Base-by-base conservation (phyloP, 2,888 invertebrate species). In the Thymelicus lineola region DNA sequence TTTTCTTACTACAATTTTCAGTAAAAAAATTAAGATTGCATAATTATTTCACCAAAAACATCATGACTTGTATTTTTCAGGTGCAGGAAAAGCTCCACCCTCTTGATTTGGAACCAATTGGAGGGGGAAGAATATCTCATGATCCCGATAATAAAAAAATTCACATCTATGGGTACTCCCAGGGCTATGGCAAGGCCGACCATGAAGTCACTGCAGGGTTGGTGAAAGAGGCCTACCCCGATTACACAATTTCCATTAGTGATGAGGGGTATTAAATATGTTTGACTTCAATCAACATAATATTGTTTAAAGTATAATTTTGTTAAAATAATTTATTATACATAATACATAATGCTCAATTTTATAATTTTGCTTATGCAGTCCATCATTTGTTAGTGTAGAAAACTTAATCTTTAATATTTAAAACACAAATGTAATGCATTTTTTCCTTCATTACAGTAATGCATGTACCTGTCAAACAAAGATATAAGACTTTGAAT, bases 51-150 rank as follows among this genome's bases (percentile, higher is more conserved):
- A 38, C 7, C 7, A 1, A 9, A 5, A 38, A 38, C 6, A 38
- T 7, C 28, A 28, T 38, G 38, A 1, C 12, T 12, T 42, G 4
- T 12, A 42, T 9, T 42, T 79, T 81, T 68, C 70, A 94, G 93
- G 93, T 93, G 0, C 89, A 91, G 79, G 85, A 82, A 71, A 87
- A 84, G 70, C 82, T 93, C 0, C 72, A 92, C 48, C 93, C 94
- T 38, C 83, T 97, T 71, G 96, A 96, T 72, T 96, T 96, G 73
- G 97, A 98, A 81, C 98, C 98, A 76, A 88, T 98, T 14, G 99
- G 99, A 6, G 99, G 99, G 20, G 99, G 99, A 14, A 95, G 98
- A 80, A 99, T 99, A 80, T 95, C 96, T 46, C 98, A 98, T 87
- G 96, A 97, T 71, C 94, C 97, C 0, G 94, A 94, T 7, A 94